phyloP scores from a whole-genome alignment of 2,113 vertebrate species.

The Emydura subglobosa region DNA sequence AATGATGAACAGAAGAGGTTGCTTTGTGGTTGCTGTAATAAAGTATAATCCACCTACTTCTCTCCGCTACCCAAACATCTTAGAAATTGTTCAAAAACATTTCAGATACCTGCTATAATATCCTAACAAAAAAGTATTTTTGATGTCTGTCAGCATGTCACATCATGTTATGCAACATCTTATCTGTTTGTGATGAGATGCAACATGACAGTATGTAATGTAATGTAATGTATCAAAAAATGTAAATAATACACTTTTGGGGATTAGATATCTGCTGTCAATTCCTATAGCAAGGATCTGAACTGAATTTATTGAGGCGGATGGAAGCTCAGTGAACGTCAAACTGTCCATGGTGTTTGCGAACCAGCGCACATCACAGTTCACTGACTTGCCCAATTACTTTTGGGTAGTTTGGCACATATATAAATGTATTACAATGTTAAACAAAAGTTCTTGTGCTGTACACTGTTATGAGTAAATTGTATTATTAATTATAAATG shows the following conservation, averaged over 20 bases:
- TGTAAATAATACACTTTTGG: constrained; percentile 85
- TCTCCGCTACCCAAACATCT: background rate
- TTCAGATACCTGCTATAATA: constrained; percentile 30
- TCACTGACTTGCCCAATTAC: constrained; percentile 81
- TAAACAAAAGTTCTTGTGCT: constrained; percentile 78
- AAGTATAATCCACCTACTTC: background rate
- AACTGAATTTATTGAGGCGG: constrained; percentile 80
- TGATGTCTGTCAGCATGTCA: constrained; percentile 77
- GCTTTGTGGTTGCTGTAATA: background rate
- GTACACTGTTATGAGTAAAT: constrained; percentile 69
- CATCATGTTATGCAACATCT: constrained; percentile 75
- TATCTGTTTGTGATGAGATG: constrained; percentile 75
- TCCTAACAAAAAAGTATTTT: constrained; percentile 64
- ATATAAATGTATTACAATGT: constrained; percentile 59
- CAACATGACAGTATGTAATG: constrained; percentile 81
- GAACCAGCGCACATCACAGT: constrained; percentile 72
- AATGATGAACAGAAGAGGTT: constrained; percentile 12
- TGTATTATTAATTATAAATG: constrained; percentile 72
- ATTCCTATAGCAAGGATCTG: constrained; percentile 73
- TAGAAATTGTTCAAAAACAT: constrained; percentile 43
- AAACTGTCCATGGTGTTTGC: constrained; percentile 75
- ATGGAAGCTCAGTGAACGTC: constrained; percentile 74
- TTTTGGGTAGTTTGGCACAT: constrained; percentile 80
- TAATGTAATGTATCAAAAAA: constrained; percentile 85
- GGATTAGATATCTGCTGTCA: constrained; percentile 84